Conservation (phyloP, 2,797 vertebrate species). For the Urocyon cinereoargenteus region DNA sequence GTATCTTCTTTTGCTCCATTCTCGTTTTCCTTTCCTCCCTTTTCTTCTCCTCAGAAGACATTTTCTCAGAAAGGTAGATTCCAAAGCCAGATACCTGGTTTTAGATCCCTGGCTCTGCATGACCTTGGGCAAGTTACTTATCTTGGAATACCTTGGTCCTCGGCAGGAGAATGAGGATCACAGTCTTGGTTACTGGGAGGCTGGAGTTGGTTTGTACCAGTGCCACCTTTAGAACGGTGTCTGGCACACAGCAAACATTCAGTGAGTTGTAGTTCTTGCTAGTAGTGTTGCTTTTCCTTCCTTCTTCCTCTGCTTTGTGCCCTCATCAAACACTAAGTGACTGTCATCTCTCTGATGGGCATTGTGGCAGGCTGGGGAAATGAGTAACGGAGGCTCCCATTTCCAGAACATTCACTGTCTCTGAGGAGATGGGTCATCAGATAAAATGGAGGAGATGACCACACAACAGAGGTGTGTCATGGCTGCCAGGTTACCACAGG, state of each 20-base stretch:
- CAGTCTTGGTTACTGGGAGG: background rate
- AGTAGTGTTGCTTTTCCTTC: background rate
- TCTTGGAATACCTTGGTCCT: background rate
- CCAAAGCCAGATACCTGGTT: background rate
- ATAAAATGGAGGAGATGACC: background rate
- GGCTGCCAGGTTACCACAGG: background rate
- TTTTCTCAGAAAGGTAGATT: slow-evolving; percentile 20
- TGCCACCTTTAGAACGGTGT: background rate
- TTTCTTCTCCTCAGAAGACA: background rate
- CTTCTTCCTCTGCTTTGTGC: background rate
- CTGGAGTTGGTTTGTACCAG: background rate
- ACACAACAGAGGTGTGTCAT: background rate
- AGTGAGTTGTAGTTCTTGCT: background rate
- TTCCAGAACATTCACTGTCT: background rate
- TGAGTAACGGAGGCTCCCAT: background rate
- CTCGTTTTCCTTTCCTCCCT: background rate
- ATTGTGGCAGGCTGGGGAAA: background rate
- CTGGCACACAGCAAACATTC: background rate
- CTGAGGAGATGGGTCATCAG: background rate
- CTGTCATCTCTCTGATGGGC: background rate
- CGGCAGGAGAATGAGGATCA: background rate
- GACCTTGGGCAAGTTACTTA: background rate
- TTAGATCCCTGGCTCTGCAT: background rate
- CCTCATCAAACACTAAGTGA: background rate
- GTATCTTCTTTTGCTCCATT: background rate